Evolutionary conservation across 2,888 invertebrate species (phyloP), one percentile per base, ranked within the genome.

Genomic region (Spilarctia lutea): DNA sequence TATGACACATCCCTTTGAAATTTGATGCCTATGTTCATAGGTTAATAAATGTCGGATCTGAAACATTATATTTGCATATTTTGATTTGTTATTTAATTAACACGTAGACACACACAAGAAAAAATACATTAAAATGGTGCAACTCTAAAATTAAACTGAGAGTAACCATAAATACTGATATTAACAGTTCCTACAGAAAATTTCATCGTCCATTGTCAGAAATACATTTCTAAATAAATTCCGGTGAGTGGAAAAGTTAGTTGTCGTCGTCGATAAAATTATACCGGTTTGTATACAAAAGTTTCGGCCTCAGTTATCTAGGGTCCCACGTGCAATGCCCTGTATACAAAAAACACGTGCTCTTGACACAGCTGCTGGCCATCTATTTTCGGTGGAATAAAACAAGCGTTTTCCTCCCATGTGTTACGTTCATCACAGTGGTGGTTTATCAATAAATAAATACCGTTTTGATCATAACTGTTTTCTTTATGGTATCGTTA

Each of bases 321-420:
- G 79, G 77, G 83, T 79, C 79, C 85, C 90, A 90, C 87, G 87
- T 88, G 83, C 75, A 48, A 68, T 84, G 80, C 80, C 81, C 82
- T 82, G 82, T 86, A 81, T 87, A 89, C 84, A 87, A 84, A 85
- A 85, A 80, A 85, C 91, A 91, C 89, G 90, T 88, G 91, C 82
- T 88, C 90, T 89, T 89, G 86, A 89, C 90, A 88, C 91, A 90
- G 90, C 91, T 91, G 91, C 84, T 79, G 77, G 69, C 71, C 81
- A 80, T 85, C 87, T 83, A 86, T 83, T 83, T 79, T 79, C 63
- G 75, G 83, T 77, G 72, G 67, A 74, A 74, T 74, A 72, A 74
- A 80, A 84, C 78, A 70, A 78, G 77, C 68, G 79, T 83, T 78
- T 82, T 75, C 70, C 68, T 72, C 75, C 70, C 69, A 72, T 75